Base-by-base conservation (phyloP, 2,888 invertebrate species). In the Cryptophagus acutangulus region DNA sequence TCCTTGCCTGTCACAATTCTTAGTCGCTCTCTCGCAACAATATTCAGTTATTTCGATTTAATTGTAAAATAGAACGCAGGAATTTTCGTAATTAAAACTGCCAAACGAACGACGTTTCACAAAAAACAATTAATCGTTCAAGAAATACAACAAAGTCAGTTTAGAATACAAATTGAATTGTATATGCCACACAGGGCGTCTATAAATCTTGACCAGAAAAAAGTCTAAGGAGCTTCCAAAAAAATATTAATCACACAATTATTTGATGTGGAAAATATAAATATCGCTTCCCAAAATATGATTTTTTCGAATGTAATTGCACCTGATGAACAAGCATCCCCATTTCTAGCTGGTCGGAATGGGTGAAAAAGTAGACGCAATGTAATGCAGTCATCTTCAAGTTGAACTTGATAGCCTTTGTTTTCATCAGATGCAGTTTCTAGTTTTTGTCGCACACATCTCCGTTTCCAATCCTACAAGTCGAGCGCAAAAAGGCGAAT, bases 381-480 rank as follows among this genome's bases (percentile, higher is more conserved):
- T 55, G 55, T 56, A 58, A 56, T 58, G 59, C 55, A 55, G 57
- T 60, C 59, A 58, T 55, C 57, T n/a, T n/a, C n/a, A n/a, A n/a
- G n/a, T n/a, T 58, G 59, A 60, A 60, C 58, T 57, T 51, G 49
- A 47, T 51, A 51, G 51, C 52, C 54, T 58, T 57, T 58, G 56
- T 56, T 56, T 54, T 49, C 49, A 41, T 43, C 41, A 42, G 40
- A 52, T 45, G 54, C 50, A 46, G 56, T 49, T 55, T 57, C 63
- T 58, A 62, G 61, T 62, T 63, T 63, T 63, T 61, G 57, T 51
- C 46, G 40, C 39, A n/a, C n/a, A n/a, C n/a, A n/a, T n/a, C n/a
- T n/a, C n/a, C n/a, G n/a, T n/a, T n/a, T n/a, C n/a, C n/a, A n/a
- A n/a, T n/a, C n/a, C n/a, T n/a, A n/a, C n/a, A n/a, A n/a, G n/a